phyloP scores from a whole-genome alignment of 2,888 invertebrate species.

The Tetragnatha montana region DNA sequence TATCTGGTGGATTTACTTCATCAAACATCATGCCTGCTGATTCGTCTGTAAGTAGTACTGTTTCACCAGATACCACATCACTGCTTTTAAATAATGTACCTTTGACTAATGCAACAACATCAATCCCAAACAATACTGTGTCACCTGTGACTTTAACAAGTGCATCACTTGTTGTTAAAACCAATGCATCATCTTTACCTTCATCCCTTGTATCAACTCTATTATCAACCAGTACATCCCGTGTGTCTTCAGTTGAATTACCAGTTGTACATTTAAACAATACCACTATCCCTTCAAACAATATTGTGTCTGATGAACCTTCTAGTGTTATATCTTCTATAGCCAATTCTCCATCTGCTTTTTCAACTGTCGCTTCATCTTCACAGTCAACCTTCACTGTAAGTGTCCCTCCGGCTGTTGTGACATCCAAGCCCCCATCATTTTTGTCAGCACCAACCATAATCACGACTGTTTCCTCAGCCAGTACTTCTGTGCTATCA shows the following conservation, averaged over 20 bases:
- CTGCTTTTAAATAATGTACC: neutral
- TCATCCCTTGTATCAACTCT: neutral
- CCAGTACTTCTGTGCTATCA: neutral
- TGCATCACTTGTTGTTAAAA: neutral
- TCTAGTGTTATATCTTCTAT: neutral
- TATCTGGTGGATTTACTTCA: slow-evolving; percentile 8
- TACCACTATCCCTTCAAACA: neutral
- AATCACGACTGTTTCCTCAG: neutral
- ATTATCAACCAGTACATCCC: neutral
- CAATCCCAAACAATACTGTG: neutral
- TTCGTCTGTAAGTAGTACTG: slow-evolving; percentile 44
- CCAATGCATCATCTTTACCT: neutral
- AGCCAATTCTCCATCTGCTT: neutral
- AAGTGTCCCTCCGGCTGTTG: neutral
- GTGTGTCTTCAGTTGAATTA: neutral
- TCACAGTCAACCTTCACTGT: neutral
- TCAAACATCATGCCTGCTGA: slow-evolving; percentile 15
- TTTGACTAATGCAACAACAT: neutral
- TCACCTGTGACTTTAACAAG: neutral
- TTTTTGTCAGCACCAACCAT: neutral
- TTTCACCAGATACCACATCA: slow-evolving; percentile 54
- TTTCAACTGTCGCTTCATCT: neutral
- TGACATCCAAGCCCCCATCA: neutral
- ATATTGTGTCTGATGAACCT: neutral
- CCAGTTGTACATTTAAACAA: neutral